Conservation (phyloP, 1,140 invertebrate species). For the Eulimnadia texana region DNA sequence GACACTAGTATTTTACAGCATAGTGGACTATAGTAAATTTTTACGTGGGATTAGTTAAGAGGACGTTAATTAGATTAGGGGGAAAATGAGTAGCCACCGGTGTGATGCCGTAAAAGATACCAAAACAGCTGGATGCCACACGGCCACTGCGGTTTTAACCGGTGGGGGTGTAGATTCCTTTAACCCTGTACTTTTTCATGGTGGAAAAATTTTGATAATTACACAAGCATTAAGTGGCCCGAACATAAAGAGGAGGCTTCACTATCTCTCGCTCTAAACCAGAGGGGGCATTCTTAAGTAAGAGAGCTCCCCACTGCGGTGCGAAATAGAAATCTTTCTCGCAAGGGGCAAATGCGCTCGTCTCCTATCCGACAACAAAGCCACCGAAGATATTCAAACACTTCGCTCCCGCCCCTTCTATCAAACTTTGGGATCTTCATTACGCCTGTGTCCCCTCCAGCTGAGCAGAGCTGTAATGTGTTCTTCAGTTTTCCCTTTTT, state of each 20-base stretch:
- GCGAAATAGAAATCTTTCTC: neutral
- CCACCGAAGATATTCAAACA: neutral
- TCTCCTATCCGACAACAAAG: neutral
- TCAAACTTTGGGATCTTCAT: too few species aligned
- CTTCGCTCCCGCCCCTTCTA: too few species aligned
- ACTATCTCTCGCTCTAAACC: neutral
- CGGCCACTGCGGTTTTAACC: neutral
- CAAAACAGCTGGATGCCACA: neutral
- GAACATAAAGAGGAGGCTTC: too few species aligned
- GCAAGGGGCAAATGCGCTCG: neutral
- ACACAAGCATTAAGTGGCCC: neutral
- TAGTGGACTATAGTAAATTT: too few species aligned
- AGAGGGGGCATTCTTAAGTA: neutral
- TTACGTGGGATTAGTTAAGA: too few species aligned
- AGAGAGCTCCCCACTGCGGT: neutral
- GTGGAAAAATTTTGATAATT: neutral
- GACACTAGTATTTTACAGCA: too few species aligned
- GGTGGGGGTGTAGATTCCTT: neutral
- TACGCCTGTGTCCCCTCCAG: too few species aligned
- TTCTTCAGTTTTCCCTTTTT: too few species aligned
- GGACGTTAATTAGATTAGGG: neutral
- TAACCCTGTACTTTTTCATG: neutral
- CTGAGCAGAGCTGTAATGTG: too few species aligned
- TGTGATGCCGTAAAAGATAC: neutral
- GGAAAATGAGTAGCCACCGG: neutral